Evolutionary conservation across 2,888 invertebrate species (phyloP).

Genomic region (Rotaria magnacalcarata): DNA sequence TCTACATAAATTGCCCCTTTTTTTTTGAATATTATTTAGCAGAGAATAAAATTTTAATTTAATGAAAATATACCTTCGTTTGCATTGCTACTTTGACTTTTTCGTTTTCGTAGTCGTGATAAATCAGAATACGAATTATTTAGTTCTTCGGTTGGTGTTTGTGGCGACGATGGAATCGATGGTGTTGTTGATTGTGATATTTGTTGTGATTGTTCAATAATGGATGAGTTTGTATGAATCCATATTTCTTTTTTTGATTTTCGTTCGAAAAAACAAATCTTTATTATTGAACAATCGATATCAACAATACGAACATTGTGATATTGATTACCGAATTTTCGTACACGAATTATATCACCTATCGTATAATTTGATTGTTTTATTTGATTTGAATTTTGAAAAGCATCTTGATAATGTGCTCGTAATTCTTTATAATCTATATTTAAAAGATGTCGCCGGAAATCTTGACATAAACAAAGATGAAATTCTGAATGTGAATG

Average conservation of each 20-base stretch:
- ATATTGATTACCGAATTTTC: background rate
- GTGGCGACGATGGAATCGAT: too few relatives aligned
- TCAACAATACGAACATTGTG: constrained; percentile 20
- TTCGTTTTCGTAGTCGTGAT: background rate
- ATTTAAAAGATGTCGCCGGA: background rate
- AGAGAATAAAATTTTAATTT: background rate
- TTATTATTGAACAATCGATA: background rate
- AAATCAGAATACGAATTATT: background rate
- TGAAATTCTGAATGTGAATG: background rate
- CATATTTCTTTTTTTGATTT: constrained; percentile 8
- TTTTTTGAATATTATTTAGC: too few relatives aligned
- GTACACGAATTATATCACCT: background rate
- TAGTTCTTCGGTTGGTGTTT: background rate
- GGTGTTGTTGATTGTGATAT: background rate
- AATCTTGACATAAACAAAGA: constrained; percentile 1
- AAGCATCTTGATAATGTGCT: background rate
- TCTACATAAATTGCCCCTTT: too few relatives aligned
- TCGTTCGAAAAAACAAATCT: constrained; percentile 16
- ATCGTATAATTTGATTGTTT: background rate
- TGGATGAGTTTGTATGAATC: background rate
- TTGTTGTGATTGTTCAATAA: background rate
- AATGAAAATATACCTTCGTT: background rate
- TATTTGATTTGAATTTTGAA: background rate
- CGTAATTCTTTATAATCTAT: background rate
- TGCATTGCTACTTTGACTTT: background rate